phyloP scores from a whole-genome alignment of 2,888 invertebrate species.

The Sinodicranocentrus sp. region DNA sequence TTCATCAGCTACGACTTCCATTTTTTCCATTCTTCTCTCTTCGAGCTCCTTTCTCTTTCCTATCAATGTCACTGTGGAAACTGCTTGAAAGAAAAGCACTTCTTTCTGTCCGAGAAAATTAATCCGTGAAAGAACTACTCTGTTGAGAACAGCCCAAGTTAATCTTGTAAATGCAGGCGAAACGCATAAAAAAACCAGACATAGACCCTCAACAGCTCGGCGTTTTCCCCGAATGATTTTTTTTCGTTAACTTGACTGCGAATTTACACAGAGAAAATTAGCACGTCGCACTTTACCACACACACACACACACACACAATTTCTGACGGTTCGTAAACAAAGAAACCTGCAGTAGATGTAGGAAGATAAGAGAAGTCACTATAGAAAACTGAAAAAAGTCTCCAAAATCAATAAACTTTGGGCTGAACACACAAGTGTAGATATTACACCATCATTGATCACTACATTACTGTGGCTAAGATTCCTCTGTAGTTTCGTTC shows the following conservation, averaged over 20 bases:
- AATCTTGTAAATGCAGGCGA: neutral
- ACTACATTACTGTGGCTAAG: neutral
- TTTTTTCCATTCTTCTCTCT: neutral
- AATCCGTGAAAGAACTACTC: neutral
- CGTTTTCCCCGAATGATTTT: too few relatives aligned
- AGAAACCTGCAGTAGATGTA: neutral
- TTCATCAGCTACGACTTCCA: constrained; percentile 27
- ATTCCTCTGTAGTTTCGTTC: neutral
- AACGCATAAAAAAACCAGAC: too few relatives aligned
- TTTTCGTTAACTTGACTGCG: neutral
- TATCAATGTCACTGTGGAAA: neutral
- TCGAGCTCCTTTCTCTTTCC: neutral
- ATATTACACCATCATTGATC: neutral
- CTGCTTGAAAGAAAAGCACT: neutral
- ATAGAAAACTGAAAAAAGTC: neutral
- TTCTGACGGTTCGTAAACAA: neutral
- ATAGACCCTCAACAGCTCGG: too few relatives aligned
- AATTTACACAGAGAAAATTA: neutral
- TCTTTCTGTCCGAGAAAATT: neutral
- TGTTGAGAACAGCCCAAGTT: neutral
- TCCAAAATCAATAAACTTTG: constrained; percentile 16
- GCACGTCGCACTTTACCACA: too few relatives aligned
- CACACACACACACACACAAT: too few relatives aligned
- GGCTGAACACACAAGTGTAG: neutral
- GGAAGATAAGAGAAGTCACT: neutral